Evolutionary conservation across 2,888 invertebrate species (phyloP), one percentile per base, ranked within the genome.

Genomic region (Chirona hameri): DNA sequence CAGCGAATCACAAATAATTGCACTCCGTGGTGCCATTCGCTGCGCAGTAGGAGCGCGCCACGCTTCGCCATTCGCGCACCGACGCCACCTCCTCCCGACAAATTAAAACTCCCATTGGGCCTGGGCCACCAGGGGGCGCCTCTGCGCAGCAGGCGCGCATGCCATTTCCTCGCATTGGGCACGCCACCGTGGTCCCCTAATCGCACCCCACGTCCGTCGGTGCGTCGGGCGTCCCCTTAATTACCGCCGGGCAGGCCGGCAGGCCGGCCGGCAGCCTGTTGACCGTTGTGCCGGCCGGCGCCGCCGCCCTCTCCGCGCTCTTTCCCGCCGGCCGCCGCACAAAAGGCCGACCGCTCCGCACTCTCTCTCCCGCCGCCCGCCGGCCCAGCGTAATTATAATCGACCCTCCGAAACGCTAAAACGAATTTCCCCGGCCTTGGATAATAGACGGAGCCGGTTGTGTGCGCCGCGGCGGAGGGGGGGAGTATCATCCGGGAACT

Each of bases 401-500:
- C 76, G 76, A 76, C 76, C 76, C 76, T 39, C 76, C 76, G 39
- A 76, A 76, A 39, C 76, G 39, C 76, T 31, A 31, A 76, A 76
- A 39, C 76, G 76, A 76, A 76, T 76, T 76, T 76, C 76, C 29
- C 76, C 76, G 76, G 76, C 76, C 76, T 76, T 76, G 76, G 76
- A 24, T 76, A 76, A 39, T 24, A 72, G 76, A 39, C 76, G 76
- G n/a, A 60, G 60, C 60, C 60, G n/a, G 60, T 60, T 21, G 48
- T 21, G 57, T 18, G 57, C 31, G n/a, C 27, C 15, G 31, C 0
- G 5, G 24, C 27, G 31, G n/a, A n/a, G n/a, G 7, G 31, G 39
- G 76, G 76, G 76, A 76, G 76, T 39, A 27, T 48, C 79, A 79
- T 79, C 79, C 79, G 79, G 79, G 79, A 79, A 79, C 79, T 79